phyloP scores from a whole-genome alignment of 2,888 invertebrate species.

The Adelognathus sp. region DNA sequence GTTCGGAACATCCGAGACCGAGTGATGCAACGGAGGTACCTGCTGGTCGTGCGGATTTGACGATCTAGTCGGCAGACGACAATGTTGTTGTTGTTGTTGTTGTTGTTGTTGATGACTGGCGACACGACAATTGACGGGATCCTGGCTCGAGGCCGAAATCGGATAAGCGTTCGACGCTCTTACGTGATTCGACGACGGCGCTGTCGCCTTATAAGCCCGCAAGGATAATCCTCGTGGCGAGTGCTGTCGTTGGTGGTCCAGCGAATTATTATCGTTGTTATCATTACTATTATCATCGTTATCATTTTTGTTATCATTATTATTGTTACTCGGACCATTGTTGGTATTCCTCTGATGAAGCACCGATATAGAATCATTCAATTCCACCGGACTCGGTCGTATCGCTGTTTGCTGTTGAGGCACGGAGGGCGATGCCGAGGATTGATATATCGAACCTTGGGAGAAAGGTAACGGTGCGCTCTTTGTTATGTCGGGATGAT shows the following conservation, averaged over 20 bases:
- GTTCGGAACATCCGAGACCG: slow-evolving; percentile 47
- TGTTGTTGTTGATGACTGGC: slow-evolving; percentile 59
- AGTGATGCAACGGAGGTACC: slow-evolving; percentile 42
- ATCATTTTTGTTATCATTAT: slow-evolving; percentile 35
- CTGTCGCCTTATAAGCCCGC: slow-evolving; percentile 52
- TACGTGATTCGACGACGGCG: slow-evolving; percentile 46
- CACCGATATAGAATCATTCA: slow-evolving; percentile 56
- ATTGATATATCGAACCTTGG: slow-evolving; percentile 72
- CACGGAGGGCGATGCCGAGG: slow-evolving; percentile 76
- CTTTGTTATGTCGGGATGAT: slow-evolving; percentile 78
- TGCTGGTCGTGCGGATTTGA: slow-evolving; percentile 56
- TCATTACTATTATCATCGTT: slow-evolving; percentile 39
- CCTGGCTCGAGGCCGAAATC: slow-evolving; percentile 47
- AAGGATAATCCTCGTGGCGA: slow-evolving; percentile 65
- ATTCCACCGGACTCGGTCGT: slow-evolving; percentile 68
- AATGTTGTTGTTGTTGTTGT: slow-evolving; percentile 54
- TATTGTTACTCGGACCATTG: slow-evolving; percentile 49
- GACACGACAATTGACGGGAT: slow-evolving; percentile 61
- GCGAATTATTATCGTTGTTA: slow-evolving; percentile 18
- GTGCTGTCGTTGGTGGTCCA: slow-evolving; percentile 65
- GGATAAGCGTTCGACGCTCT: slow-evolving; percentile 48
- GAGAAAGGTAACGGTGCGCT: slow-evolving; percentile 75
- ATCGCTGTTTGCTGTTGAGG: slow-evolving; percentile 66
- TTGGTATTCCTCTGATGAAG: slow-evolving; percentile 43
- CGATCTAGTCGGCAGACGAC: slow-evolving; percentile 25